Evolutionary conservation across 2,113 vertebrate species (phyloP).

Genomic region (Notothenia rossii): DNA sequence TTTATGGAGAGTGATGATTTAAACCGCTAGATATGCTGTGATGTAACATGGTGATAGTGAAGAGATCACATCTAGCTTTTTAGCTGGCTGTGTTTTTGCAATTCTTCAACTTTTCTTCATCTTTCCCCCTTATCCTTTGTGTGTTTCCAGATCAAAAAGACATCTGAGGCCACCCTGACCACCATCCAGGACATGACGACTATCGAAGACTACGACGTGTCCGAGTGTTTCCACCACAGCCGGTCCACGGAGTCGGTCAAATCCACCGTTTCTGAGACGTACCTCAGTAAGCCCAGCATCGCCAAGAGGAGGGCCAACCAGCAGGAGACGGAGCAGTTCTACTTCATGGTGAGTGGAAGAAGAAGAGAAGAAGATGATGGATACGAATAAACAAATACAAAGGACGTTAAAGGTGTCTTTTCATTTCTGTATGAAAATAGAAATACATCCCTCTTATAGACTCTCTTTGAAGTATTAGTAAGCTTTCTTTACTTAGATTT

Average conservation of each 20-base stretch:
- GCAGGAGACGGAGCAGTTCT: conserved; percentile 99
- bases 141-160: conserved; percentile 93
- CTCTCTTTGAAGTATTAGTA: background rate
- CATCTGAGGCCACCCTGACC: conserved; percentile 96
- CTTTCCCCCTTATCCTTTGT: background rate
- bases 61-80: conserved; percentile 25
- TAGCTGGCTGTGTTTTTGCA: background rate
- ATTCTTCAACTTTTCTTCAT: background rate
- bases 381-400: background rate
- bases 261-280: conserved; percentile 96
- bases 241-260: conserved; percentile 97
- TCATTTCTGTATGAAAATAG: conserved; percentile 4
- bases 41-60: background rate
- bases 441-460: background rate
- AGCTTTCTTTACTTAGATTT: background rate
- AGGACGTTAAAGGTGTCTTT: background rate
- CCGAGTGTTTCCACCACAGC: conserved; percentile 98
- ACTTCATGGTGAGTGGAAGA: conserved; percentile 92
- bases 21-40: background rate
- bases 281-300: conserved; percentile 98
- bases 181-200: conserved; percentile 99
- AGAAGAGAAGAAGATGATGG: background rate
- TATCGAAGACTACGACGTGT: conserved; percentile 98
- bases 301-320: conserved; percentile 97
- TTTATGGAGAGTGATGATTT: conserved; percentile 24